Conservation (phyloP, 2,113 vertebrate species). For the Sebastes schlegelii region DNA sequence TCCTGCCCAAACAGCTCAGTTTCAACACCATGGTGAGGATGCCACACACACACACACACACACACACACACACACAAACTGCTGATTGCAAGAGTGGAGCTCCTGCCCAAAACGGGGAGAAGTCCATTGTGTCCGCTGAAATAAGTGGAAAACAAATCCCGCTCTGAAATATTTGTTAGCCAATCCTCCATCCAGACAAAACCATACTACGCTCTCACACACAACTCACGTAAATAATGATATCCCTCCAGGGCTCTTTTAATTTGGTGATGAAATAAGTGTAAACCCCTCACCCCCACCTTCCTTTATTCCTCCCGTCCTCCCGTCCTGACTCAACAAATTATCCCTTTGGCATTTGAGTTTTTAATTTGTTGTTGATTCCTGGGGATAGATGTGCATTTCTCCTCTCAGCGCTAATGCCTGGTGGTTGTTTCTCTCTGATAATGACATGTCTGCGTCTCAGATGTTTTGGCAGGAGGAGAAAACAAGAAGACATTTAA, state of each 20-base stretch:
- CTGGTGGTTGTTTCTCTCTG: slow-evolving; percentile 41
- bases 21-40: slow-evolving; percentile 88
- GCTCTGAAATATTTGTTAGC: not conserved
- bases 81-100: not conserved
- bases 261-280: slow-evolving; percentile 35
- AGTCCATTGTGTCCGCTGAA: not conserved
- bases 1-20: slow-evolving; percentile 81
- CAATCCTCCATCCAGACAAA: not conserved
- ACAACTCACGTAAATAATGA: not conserved
- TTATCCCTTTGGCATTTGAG: slow-evolving; percentile 63
- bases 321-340: slow-evolving; percentile 62
- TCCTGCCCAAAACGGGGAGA: not conserved
- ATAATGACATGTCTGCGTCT: slow-evolving; percentile 31
- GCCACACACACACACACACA: not conserved
- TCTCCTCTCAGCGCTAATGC: slow-evolving; percentile 20
- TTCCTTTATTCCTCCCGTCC: slow-evolving; percentile 5
- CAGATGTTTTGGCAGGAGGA: slow-evolving; percentile 5
- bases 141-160: not conserved
- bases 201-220: not conserved
- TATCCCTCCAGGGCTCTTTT: not conserved
- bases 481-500: slow-evolving; percentile 22
- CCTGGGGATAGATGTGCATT: slow-evolving; percentile 57
- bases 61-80: slow-evolving; percentile 19
- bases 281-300: slow-evolving; percentile 18
- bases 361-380: slow-evolving; percentile 79